Evolutionary conservation across 2,797 vertebrate genomes (phyloP).

Genomic region (Alosa sapidissima): DNA sequence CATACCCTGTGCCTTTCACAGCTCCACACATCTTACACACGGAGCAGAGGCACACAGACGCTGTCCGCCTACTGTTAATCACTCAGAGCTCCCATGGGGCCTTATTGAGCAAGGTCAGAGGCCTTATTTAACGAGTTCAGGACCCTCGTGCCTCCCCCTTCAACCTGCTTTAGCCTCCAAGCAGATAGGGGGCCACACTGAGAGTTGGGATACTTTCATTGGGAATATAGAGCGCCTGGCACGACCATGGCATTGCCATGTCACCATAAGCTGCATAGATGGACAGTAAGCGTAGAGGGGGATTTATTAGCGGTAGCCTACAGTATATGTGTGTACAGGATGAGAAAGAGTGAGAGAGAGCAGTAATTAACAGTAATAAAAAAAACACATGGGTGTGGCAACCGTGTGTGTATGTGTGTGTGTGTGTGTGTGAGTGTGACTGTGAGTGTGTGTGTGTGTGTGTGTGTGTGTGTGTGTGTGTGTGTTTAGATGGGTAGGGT

Average conservation of each 20-base stretch:
- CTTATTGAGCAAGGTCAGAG: constrained; percentile 29
- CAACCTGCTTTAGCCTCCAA: neutral
- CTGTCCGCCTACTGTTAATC: neutral
- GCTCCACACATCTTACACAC: neutral
- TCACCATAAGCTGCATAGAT: constrained; percentile 11
- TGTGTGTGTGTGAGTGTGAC: neutral
- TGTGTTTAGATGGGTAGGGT: neutral
- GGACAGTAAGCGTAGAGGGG: neutral
- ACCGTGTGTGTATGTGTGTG: neutral
- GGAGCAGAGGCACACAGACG: neutral
- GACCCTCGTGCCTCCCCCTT: neutral
- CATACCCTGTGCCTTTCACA: neutral
- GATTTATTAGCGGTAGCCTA: neutral
- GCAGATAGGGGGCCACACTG: constrained; percentile 21
- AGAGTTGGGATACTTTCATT: neutral
- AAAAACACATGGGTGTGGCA: neutral
- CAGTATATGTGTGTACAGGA: neutral
- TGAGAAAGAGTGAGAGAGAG: neutral
- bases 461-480: neutral
- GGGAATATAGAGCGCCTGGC: constrained; percentile 24
- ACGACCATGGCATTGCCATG: constrained; percentile 19
- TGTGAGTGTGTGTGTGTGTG: neutral
- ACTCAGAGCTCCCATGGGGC: neutral
- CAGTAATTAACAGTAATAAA: neutral
- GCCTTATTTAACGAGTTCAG: constrained; percentile 30